These are phyloP conservation scores for Oophaga sylvatica DNA, from an alignment of 2,797 vertebrate genomes.

Conservation along the genomic window DNA sequence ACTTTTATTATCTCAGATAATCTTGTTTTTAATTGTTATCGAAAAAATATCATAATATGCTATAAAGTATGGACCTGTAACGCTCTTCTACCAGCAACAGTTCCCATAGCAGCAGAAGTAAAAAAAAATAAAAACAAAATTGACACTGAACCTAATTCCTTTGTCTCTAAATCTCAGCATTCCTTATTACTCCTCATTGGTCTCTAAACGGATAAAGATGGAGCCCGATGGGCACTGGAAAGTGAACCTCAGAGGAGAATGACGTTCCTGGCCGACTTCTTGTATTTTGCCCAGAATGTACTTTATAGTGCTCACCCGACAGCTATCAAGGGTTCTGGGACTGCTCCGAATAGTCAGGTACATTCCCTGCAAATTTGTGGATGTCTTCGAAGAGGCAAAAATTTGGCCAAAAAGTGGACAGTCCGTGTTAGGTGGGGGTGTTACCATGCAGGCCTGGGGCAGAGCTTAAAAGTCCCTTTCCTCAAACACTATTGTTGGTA, in stretches of 20 bases:
- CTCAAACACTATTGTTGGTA: too few relatives aligned
- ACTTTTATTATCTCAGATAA: background rate
- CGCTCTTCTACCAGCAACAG: background rate
- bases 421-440: too few relatives aligned
- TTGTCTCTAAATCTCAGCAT: background rate
- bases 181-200: background rate
- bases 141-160: background rate
- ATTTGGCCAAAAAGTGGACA: too few relatives aligned
- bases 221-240: background rate
- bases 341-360: too few relatives aligned
- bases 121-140: background rate
- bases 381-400: too few relatives aligned
- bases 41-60: background rate
- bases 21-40: constrained; percentile 25
- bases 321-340: too few relatives aligned
- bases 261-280: background rate
- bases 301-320: background rate
- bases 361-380: too few relatives aligned
- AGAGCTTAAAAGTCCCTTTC: too few relatives aligned
- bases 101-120: background rate
- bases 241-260: background rate
- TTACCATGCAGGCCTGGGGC: too few relatives aligned
- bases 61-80: background rate
- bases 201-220: background rate
- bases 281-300: background rate